Evolutionary conservation across 2,888 invertebrate species (phyloP), one percentile per base, ranked within the genome.

Genomic region (Ptychoptera albimana): DNA sequence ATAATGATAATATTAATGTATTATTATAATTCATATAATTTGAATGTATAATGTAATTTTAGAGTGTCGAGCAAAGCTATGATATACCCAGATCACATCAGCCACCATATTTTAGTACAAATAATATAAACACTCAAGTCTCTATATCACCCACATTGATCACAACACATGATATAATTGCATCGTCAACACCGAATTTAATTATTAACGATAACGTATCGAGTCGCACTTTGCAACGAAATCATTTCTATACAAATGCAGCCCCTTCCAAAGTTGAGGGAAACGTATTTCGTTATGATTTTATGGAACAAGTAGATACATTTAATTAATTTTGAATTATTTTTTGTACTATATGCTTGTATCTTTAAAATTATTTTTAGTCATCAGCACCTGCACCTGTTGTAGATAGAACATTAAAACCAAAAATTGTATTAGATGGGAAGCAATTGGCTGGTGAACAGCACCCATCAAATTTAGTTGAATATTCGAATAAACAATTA

Each of bases 351-450:
- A 23, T 23, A 5, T 23, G 23, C 23, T 23, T 23, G n/a, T n/a
- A n/a, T 23, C 7, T 23, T 23, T 23, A 5, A 23, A 23, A 23
- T 23, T 23, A 23, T 23, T 5, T 23, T 23, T 23, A 41, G n/a
- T 37, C 31, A 16, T 16, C 54, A 53, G 35, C 51, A 31, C 57
- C 59, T 47, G 56, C 87, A 37, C 87, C 88, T 11, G 76, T 74
- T 32, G 86, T 91, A 23, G 82, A 89, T 59, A 72, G 89, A 42
- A 81, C 79, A 37, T 66, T 88, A 35, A 89, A 89, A 61, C 89
- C 89, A 3, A 64, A 63, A 52, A 49, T 53, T 1, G 53, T 47
- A 46, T 35, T 53, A n/a, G 61, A 62, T 46, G 61, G 60, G 36
- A 62, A 58, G 38, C 56, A 58, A 13, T 56, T 58, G 2, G 59